phyloP scores from a whole-genome alignment of 2,888 invertebrate species.

The Tetanocera ferruginea region DNA sequence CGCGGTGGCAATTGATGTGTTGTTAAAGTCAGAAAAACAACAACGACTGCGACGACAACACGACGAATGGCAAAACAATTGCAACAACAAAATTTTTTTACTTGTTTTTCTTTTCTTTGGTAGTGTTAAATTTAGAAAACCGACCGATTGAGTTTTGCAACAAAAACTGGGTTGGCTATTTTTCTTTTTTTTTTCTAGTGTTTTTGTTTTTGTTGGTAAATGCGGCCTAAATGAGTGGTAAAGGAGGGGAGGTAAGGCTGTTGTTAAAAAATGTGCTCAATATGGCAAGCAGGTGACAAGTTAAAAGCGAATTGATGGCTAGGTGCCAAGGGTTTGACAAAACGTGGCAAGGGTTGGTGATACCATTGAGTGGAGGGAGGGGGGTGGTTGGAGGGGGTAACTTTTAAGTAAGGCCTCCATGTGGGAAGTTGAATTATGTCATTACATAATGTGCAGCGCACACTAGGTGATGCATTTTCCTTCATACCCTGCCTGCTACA shows the following conservation, averaged over 20 bases:
- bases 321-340: too few relatives aligned
- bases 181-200: too few relatives aligned
- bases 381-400: not conserved
- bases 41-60: not conserved
- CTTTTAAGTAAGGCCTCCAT: not conserved
- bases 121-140: slow-evolving; percentile 5
- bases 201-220: too few relatives aligned
- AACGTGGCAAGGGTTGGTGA: not conserved
- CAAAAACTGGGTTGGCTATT: too few relatives aligned
- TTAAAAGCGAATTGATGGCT: too few relatives aligned
- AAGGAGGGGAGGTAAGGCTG: too few relatives aligned
- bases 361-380: not conserved
- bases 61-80: not conserved
- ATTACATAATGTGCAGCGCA: slow-evolving; percentile 22
- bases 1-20: not conserved
- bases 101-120: not conserved
- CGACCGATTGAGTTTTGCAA: too few relatives aligned
- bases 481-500: not conserved
- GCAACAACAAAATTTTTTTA: not conserved
- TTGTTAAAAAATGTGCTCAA: not conserved
- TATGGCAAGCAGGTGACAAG: not conserved
- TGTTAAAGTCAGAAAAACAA: not conserved
- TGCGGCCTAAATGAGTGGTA: too few relatives aligned
- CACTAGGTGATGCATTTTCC: not conserved
- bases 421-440: slow-evolving; percentile 15